phyloP scores from a whole-genome alignment of 30 jellyfish, hydroid and myxozoan species.

The Aurelia aurita region DNA sequence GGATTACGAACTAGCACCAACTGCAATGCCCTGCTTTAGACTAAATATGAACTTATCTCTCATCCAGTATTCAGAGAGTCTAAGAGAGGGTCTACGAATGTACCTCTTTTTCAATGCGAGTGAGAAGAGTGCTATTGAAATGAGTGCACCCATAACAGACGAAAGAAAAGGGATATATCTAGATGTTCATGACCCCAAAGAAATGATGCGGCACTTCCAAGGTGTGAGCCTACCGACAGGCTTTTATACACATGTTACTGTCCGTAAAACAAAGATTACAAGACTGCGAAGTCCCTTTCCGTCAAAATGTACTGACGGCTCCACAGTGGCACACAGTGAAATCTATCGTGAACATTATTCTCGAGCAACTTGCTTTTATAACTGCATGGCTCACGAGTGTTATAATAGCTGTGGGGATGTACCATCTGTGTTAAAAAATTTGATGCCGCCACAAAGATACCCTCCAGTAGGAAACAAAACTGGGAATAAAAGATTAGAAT shows the following conservation, averaged over 20 bases:
- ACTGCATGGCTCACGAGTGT: neutral
- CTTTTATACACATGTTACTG: neutral
- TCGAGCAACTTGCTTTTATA: constrained; percentile 4
- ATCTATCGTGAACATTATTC: neutral
- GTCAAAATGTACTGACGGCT: neutral
- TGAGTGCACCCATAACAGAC: neutral
- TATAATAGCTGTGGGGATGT: neutral
- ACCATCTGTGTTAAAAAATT: neutral
- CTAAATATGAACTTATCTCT: neutral
- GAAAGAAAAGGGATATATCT: neutral
- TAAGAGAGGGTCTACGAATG: constrained; percentile 32
- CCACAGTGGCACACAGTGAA: neutral
- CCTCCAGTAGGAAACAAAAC: neutral
- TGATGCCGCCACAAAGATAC: neutral
- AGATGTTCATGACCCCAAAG: constrained; percentile 18
- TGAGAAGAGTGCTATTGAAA: neutral
- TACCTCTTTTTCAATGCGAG: constrained; percentile 15
- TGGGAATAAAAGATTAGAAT: neutral
- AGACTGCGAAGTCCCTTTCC: constrained; percentile 5
- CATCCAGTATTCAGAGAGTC: constrained; percentile 22
- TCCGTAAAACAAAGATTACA: neutral
- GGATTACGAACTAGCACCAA: neutral
- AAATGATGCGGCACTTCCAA: neutral
- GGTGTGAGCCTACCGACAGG: constrained; percentile 11
- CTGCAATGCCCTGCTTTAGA: constrained; percentile 48